These are phyloP conservation scores for Priocnemis perturbator DNA, from an alignment of 2,888 invertebrate species.

Conservation along the genomic window DNA sequence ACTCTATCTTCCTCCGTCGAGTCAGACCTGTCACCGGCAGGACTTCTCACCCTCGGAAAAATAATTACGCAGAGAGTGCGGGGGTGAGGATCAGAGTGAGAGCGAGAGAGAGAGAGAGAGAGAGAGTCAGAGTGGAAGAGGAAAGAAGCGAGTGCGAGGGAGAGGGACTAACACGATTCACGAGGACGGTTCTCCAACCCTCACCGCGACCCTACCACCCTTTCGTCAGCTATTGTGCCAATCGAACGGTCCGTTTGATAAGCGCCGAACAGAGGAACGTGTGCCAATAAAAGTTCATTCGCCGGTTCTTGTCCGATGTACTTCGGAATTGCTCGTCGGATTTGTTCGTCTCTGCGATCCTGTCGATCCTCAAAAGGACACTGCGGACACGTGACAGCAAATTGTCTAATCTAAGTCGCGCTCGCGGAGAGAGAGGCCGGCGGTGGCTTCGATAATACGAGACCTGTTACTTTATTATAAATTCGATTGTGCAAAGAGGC, in stretches of 20 bases:
- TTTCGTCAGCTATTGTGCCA: slow-evolving; percentile 64
- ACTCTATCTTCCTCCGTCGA: slow-evolving; percentile 14
- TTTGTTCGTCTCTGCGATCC: no score
- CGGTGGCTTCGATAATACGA: no score
- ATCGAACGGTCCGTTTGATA: slow-evolving; percentile 67
- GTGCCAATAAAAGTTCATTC: slow-evolving; percentile 72
- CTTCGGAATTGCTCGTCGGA: slow-evolving; percentile 7
- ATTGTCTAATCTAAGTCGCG: no score
- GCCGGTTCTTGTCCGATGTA: slow-evolving; percentile 35
- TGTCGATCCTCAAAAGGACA: no score
- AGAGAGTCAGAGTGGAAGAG: slow-evolving; percentile 6
- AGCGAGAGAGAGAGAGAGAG: slow-evolving; percentile 32
- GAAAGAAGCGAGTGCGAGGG: slow-evolving; percentile 17
- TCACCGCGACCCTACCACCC: slow-evolving; percentile 24
- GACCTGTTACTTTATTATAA: no score
- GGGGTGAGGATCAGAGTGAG: slow-evolving; percentile 5
- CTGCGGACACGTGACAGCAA: no score
- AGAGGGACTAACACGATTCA: slow-evolving; percentile 23
- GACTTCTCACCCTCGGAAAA: slow-evolving; percentile 71
- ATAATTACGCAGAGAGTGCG: slow-evolving; percentile 63
- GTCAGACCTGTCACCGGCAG: slow-evolving; percentile 68
- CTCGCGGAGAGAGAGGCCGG: no score
- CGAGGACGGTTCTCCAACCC: slow-evolving; percentile 35
- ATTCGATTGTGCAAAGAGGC: no score
- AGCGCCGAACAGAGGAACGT: slow-evolving; percentile 57